Evolutionary conservation across 2,797 vertebrate genomes (phyloP).

Genomic region (Botia kubotai): DNA sequence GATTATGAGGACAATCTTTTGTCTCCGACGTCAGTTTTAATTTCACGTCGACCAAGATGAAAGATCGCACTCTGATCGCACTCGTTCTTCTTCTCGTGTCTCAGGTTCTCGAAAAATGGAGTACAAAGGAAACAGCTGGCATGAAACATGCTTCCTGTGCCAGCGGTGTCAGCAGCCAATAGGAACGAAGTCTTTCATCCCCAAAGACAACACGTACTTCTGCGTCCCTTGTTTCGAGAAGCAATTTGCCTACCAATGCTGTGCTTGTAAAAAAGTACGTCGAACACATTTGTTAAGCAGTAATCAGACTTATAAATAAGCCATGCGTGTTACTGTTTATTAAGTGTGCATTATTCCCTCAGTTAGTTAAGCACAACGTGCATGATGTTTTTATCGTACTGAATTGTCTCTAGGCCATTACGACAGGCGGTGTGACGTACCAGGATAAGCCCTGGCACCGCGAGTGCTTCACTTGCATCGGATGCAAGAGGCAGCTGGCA

Average conservation of each 20-base stretch:
- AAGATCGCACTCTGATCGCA: background rate
- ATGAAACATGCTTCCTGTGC: constrained; percentile 96
- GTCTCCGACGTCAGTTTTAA: too few relatives aligned
- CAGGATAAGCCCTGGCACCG: constrained; percentile 92
- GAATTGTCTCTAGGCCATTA: constrained; percentile 81
- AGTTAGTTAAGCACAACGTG: background rate
- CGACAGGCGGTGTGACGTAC: constrained; percentile 89
- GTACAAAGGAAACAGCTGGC: constrained; percentile 96
- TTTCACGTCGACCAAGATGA: background rate
- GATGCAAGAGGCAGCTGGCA: constrained; percentile 88
- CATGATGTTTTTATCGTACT: background rate
- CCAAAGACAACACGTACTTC: constrained; percentile 89
- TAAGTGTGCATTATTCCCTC: background rate
- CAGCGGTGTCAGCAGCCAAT: constrained; percentile 91
- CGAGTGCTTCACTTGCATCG: constrained; percentile 92
- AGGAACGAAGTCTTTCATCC: constrained; percentile 94
- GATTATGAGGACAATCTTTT: background rate
- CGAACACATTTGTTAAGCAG: background rate
- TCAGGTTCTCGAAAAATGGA: constrained; percentile 98
- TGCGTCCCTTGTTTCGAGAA: constrained; percentile 95
- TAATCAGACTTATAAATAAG: background rate
- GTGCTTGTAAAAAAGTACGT: constrained; percentile 93
- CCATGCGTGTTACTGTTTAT: background rate
- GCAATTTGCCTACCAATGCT: constrained; percentile 92
- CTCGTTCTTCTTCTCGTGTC: constrained; percentile 58